Evolutionary conservation across 2,113 vertebrate genomes (phyloP).

Genomic region (Hemiprocne comata): DNA sequence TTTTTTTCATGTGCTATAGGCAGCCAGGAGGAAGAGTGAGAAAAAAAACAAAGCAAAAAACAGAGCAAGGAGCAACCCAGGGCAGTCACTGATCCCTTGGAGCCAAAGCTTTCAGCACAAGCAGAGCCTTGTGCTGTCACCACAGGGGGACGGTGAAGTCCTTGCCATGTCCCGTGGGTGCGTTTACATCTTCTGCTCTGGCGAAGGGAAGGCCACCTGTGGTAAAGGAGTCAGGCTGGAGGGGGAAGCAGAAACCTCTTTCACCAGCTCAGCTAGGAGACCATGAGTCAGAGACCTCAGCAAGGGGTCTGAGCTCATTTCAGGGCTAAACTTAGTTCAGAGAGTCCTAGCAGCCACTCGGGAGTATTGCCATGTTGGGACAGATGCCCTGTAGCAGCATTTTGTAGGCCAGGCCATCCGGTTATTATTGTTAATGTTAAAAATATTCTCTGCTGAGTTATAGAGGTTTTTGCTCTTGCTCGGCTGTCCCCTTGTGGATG

Average conservation of each 20-base stretch:
- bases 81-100: not conserved
- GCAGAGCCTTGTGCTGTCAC: not conserved
- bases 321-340: constrained; percentile 52
- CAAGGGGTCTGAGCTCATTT: constrained; percentile 60
- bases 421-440: constrained; percentile 34
- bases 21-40: not conserved
- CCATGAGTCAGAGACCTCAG: constrained; percentile 30
- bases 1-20: not conserved
- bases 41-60: not conserved
- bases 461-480: not conserved
- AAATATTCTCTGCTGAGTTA: constrained; percentile 56
- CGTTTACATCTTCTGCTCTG: not conserved
- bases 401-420: constrained; percentile 58
- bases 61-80: not conserved
- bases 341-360: constrained; percentile 49
- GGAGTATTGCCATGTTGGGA: constrained; percentile 23
- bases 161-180: not conserved
- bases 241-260: not conserved
- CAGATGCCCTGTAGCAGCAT: constrained; percentile 44
- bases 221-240: not conserved
- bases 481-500: fast-evolving
- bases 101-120: not conserved
- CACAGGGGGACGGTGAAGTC: not conserved
- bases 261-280: not conserved
- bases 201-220: not conserved